These are phyloP conservation scores for Eidolon helvum DNA, from an alignment of 2,113 vertebrate genomes.

Conservation along the genomic window DNA sequence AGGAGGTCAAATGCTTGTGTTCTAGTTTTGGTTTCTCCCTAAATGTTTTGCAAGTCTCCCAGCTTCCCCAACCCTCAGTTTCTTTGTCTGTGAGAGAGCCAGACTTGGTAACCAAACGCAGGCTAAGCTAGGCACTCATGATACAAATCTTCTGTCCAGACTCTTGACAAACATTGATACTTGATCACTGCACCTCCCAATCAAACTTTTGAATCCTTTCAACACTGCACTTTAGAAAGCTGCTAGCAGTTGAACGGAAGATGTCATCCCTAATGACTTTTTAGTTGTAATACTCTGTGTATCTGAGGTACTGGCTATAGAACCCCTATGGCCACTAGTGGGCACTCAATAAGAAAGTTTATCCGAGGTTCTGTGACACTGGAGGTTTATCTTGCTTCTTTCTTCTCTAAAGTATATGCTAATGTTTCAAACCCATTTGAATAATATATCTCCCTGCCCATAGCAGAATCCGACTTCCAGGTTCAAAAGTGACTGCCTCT, in stretches of 20 bases:
- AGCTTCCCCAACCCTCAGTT: not conserved
- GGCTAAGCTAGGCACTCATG: not conserved
- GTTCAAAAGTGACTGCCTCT: not conserved
- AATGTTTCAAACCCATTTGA: not conserved
- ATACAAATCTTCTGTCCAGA: not conserved
- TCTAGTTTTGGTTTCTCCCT: not conserved
- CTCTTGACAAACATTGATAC: not conserved
- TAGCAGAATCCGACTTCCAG: not conserved
- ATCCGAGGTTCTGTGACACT: not conserved
- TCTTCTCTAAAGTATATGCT: not conserved
- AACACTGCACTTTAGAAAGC: not conserved
- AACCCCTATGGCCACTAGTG: conserved; percentile 8
- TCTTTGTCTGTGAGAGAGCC: not conserved
- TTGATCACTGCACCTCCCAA: not conserved
- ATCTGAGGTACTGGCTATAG: not conserved
- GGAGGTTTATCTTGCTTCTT: not conserved
- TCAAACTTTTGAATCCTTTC: not conserved
- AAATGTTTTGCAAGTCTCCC: not conserved
- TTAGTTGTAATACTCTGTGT: not conserved
- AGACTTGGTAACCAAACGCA: not conserved
- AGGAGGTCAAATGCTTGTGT: not conserved
- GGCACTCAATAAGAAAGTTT: not conserved
- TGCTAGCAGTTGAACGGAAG: not conserved
- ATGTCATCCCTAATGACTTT: not conserved
- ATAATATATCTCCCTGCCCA: not conserved